A percentile compares a stretch with the other conserved stretches of the same genome.
phyloP scores from a whole-genome alignment of 2,113 vertebrate species.

The Emydura subglobosa region DNA sequence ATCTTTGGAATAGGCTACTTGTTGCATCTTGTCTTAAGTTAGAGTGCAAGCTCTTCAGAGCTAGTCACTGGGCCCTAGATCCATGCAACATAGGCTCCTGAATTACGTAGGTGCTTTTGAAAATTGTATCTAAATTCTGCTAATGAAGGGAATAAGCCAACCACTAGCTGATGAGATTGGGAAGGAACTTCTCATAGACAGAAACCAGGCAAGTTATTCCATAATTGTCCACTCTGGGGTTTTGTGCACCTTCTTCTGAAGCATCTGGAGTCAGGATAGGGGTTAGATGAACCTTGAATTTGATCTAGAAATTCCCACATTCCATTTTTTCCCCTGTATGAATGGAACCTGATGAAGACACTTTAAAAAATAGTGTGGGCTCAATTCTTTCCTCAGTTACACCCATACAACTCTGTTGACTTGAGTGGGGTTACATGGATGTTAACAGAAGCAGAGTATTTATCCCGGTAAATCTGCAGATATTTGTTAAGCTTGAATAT shows the following conservation, averaged over 20 bases:
- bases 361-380: background rate
- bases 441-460: background rate
- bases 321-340: constrained; percentile 9
- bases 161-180: background rate
- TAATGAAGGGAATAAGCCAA: background rate
- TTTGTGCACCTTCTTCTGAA: background rate
- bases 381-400: background rate
- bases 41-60: background rate
- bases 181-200: background rate
- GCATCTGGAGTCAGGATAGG: background rate
- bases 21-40: background rate
- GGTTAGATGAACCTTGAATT: background rate
- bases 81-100: background rate
- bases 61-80: background rate
- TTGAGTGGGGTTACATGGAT: background rate
- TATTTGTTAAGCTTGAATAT: background rate
- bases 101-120: background rate
- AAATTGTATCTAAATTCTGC: background rate
- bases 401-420: background rate
- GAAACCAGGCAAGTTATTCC: background rate
- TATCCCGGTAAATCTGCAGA: background rate
- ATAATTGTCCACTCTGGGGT: background rate
- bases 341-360: constrained; percentile 1
- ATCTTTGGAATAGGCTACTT: background rate
- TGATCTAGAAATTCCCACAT: background rate